A percentile compares a stretch with the other conserved stretches of the same genome.
These are phyloP conservation scores for Sipha flava DNA, from an alignment of 1,140 invertebrate genomes.

Conservation along the genomic window DNA sequence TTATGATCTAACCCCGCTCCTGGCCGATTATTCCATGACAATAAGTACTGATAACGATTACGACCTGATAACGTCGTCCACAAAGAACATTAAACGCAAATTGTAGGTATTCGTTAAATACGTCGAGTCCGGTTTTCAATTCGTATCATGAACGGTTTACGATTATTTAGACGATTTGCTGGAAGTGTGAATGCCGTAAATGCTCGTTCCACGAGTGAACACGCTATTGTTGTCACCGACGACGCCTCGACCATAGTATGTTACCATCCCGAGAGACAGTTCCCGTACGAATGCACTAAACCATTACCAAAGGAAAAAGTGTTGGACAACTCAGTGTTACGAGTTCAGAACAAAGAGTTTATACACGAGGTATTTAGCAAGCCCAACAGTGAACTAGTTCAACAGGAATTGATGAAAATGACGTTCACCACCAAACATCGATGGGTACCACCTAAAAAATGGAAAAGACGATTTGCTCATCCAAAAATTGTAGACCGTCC, in stretches of 20 bases:
- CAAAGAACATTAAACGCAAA: too few species aligned
- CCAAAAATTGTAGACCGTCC: conserved; percentile 59
- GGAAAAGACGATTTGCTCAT: conserved; percentile 48
- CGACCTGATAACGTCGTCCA: too few species aligned
- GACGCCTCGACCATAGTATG: conserved; percentile 71
- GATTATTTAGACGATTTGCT: neutral
- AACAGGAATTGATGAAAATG: conserved; percentile 60
- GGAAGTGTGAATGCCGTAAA: too few species aligned
- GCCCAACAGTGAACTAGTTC: conserved; percentile 51
- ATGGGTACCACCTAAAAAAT: conserved; percentile 64
- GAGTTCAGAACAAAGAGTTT: conserved; percentile 53
- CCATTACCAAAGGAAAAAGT: conserved; percentile 52
- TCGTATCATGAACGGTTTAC: neutral
- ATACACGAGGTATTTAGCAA: conserved; percentile 56
- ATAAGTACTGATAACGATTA: too few species aligned
- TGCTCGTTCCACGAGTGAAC: neutral
- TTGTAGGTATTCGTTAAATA: too few species aligned
- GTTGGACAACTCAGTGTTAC: conserved; percentile 50
- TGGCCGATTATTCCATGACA: too few species aligned
- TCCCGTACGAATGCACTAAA: conserved; percentile 75
- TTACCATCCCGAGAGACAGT: conserved; percentile 71
- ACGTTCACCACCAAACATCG: conserved; percentile 71
- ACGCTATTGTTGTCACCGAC: conserved; percentile 52
- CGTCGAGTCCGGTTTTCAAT: neutral
- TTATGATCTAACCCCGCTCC: too few species aligned